A percentile compares a stretch with the other conserved stretches of the same genome.
Evolutionary conservation across 1,140 invertebrate species (phyloP).

Genomic region (Stenopsyche tienmushanensis): DNA sequence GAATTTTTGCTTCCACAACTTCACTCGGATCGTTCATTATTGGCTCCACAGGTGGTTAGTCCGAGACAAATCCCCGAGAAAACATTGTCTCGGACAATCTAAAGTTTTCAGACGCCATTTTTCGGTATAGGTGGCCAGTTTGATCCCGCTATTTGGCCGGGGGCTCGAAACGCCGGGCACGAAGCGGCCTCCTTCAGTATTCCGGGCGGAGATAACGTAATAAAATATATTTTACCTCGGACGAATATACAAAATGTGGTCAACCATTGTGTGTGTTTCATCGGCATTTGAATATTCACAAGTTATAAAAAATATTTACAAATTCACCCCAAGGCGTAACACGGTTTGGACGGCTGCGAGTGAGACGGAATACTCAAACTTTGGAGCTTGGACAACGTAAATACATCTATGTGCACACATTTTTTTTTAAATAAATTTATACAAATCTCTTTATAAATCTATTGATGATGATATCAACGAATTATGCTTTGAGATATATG

Average conservation of each 20-base stretch:
- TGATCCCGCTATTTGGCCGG: slow-evolving; percentile 18
- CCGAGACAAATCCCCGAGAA: no score
- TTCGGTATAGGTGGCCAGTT: slow-evolving; percentile 21
- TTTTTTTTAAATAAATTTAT: background rate
- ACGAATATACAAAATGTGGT: background rate
- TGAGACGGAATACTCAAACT: no score
- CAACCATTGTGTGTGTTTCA: slow-evolving; percentile 15
- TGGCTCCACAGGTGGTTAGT: no score
- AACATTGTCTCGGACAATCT: no score
- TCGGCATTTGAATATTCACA: slow-evolving; percentile 25
- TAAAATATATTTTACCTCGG: slow-evolving; percentile 19
- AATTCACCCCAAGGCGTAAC: slow-evolving; percentile 15
- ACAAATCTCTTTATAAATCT: background rate
- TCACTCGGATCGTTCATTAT: no score
- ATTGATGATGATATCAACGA: background rate
- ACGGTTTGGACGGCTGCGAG: slow-evolving; percentile 9
- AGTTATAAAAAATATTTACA: slow-evolving; percentile 7
- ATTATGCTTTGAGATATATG: background rate
- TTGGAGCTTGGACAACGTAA: no score
- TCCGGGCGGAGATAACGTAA: slow-evolving; percentile 28
- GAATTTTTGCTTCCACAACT: no score
- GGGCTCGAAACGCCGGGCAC: slow-evolving; percentile 15
- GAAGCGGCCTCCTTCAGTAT: slow-evolving; percentile 24
- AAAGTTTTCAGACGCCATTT: background rate
- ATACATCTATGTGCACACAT: slow-evolving; percentile 2